Conservation (phyloP, 2,113 vertebrate species). For the Hipposideros armiger region DNA sequence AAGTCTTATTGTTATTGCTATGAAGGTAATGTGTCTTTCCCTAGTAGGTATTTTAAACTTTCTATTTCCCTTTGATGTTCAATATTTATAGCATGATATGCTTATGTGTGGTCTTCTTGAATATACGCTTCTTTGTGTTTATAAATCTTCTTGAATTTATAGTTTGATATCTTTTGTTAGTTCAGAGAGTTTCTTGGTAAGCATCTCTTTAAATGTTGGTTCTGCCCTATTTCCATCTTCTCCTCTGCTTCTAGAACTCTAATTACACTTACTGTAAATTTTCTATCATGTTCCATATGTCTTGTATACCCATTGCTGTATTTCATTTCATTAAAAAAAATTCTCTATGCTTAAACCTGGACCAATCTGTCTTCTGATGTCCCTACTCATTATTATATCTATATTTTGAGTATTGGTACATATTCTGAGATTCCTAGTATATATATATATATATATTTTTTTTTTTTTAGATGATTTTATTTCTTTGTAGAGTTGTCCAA, state of each 20-base stretch:
- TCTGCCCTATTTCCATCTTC: neutral
- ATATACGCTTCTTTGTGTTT: neutral
- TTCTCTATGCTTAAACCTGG: neutral
- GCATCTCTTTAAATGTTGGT: neutral
- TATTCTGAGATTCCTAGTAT: neutral
- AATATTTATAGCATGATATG: neutral
- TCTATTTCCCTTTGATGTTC: neutral
- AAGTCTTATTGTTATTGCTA: neutral
- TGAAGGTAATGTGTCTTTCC: neutral
- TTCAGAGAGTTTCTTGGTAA: neutral
- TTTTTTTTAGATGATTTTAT: neutral
- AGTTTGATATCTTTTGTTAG: neutral
- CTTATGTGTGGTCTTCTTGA: neutral
- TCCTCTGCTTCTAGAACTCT: neutral
- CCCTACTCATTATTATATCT: neutral
- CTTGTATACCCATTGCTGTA: neutral
- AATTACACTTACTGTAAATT: neutral
- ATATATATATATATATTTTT: neutral
- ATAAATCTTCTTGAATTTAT: neutral
- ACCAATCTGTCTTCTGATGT: neutral
- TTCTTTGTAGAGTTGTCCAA: neutral
- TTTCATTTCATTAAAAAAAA: neutral
- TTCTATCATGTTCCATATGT: neutral
- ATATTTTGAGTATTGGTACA: neutral
- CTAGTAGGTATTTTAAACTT: neutral